These are phyloP conservation scores for Clostera curtula DNA, from an alignment of 2,888 invertebrate species.

Conservation along the genomic window DNA sequence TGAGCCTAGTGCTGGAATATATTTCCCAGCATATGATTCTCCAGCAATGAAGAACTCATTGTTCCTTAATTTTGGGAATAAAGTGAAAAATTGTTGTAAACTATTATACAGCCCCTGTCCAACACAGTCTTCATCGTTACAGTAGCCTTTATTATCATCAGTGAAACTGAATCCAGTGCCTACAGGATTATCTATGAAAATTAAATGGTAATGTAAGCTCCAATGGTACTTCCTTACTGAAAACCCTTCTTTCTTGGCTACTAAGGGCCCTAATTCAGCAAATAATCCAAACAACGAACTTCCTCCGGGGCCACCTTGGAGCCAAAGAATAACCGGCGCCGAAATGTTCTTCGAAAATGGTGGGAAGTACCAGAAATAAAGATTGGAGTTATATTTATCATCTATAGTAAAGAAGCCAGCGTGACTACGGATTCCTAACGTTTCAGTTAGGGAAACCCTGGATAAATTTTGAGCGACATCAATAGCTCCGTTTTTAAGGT, in stretches of 20 bases:
- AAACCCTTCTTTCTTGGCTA: slow-evolving; percentile 50
- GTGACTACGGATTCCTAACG: slow-evolving; percentile 65
- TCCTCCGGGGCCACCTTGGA: slow-evolving; percentile 76
- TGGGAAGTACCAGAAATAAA: slow-evolving; percentile 81
- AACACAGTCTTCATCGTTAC: slow-evolving; percentile 69
- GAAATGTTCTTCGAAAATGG: slow-evolving; percentile 47
- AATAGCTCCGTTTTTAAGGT: slow-evolving; percentile 65
- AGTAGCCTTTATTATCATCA: slow-evolving; percentile 65
- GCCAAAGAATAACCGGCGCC: slow-evolving; percentile 72
- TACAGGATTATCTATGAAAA: slow-evolving; percentile 80
- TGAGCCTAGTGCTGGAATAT: slow-evolving; percentile 64
- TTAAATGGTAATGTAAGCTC: slow-evolving; percentile 72
- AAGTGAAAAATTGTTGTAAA: slow-evolving; percentile 73
- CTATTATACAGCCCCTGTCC: slow-evolving; percentile 68
- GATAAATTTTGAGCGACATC: slow-evolving; percentile 59
- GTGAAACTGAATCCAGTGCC: slow-evolving; percentile 80
- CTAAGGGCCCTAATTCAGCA: slow-evolving; percentile 76
- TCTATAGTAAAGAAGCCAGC: slow-evolving; percentile 79
- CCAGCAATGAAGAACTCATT: slow-evolving; percentile 77
- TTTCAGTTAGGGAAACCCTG: slow-evolving; percentile 42
- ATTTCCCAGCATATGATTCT: slow-evolving; percentile 78
- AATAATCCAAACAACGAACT: slow-evolving; percentile 73
- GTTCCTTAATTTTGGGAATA: slow-evolving; percentile 69
- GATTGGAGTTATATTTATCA: slow-evolving; percentile 68
- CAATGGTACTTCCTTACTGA: slow-evolving; percentile 67